Base-by-base conservation (phyloP, 2,113 vertebrate genomes). In the Ondatra zibethicus region DNA sequence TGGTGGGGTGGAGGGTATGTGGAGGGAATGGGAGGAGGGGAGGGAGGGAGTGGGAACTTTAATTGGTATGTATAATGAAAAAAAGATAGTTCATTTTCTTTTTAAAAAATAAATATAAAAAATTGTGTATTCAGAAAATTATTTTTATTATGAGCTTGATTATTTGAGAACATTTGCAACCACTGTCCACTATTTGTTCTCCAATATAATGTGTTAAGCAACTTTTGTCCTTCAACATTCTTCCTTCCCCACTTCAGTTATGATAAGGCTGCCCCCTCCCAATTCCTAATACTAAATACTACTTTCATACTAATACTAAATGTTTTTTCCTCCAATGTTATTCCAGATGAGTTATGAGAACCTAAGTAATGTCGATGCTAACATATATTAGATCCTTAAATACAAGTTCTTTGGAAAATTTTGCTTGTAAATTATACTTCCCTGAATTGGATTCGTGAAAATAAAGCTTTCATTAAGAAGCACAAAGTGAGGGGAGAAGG, bases 381-480 rank as follows among this genome's bases (percentile, higher is more conserved):
- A 94, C 93, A 84, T 55, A 63, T 1, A 89, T 17, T 73, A 88
- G 1, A 81, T 2, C 0, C 11, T 11, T 29, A 89, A 55, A 55
- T 65, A 96, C 47, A 89, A 63, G 4, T 78, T 95, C 23, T 89
- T 85, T 87, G 77, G 47, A 94, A 95, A 89, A 5, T 84, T 31
- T 66, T 36, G 50, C 3, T n/a, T 52, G 10, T 70, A 61, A 84
- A 8, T 93, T 70, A 77, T 42, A 61, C 86, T 94, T 88, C 3
- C 52, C 29, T 92, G 39, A 85, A 85, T 31, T 85, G 14, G 7
- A 85, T 17, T 85, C 6, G n/a, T 68, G 17, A 13, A 14, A 10
- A 85, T 25, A 52, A 10, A 31, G 0, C 42, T 27, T 88, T 1
- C 47, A 16, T 91, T 25, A 58, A 91, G 52, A 55, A 55, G 55